Percentiles rank a stretch among this genome's conserved stretches.
phyloP scores from a whole-genome alignment of 2,797 vertebrate genomes.

The Stomatorhinus walkeri region DNA sequence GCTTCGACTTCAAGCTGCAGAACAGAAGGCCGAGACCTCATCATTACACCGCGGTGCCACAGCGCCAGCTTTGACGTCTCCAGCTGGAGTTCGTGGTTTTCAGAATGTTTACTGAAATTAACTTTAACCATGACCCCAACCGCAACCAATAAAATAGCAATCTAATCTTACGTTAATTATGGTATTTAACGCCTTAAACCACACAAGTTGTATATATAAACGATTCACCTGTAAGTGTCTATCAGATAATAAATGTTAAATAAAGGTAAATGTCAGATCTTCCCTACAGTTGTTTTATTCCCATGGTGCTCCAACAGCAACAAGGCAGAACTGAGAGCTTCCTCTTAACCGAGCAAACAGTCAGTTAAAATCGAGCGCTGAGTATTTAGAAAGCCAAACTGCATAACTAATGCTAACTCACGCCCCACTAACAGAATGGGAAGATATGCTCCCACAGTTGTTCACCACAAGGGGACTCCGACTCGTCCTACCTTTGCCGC shows the following conservation, averaged over 20 bases:
- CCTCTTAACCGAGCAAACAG: background rate
- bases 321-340: background rate
- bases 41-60: background rate
- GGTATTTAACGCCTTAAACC: background rate
- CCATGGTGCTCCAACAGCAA: background rate
- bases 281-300: background rate
- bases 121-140: background rate
- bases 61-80: background rate
- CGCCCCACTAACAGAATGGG: background rate
- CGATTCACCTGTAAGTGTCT: background rate
- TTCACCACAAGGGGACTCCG: background rate
- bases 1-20: slow-evolving; percentile 57
- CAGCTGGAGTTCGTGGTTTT: background rate
- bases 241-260: background rate
- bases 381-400: background rate
- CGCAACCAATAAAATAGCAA: background rate
- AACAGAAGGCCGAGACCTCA: slow-evolving; percentile 8
- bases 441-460: background rate
- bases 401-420: background rate
- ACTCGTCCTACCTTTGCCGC: slow-evolving; percentile 51
- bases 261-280: background rate
- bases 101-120: background rate
- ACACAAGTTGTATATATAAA: background rate
- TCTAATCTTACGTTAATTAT: background rate
- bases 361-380: background rate